Conservation (phyloP, 2,113 vertebrate genomes). For the Catharus fuscescens region DNA sequence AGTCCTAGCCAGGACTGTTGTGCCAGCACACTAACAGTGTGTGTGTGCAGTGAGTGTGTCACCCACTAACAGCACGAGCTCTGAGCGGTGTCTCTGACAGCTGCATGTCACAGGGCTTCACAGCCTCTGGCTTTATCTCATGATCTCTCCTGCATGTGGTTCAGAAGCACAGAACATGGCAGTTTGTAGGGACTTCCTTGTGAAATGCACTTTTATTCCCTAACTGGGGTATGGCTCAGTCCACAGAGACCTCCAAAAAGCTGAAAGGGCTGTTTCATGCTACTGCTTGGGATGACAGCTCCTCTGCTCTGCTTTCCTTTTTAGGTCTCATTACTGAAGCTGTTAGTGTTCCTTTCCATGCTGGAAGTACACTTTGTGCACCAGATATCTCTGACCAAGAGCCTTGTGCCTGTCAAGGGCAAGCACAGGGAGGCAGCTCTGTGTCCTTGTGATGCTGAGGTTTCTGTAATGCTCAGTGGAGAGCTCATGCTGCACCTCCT, state of each 20-base stretch:
- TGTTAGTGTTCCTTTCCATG: neutral
- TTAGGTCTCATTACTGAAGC: neutral
- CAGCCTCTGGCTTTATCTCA: neutral
- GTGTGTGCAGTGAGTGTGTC: constrained; percentile 37
- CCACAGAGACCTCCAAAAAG: neutral
- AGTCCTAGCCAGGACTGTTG: neutral
- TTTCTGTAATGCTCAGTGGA: neutral
- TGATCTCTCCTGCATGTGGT: neutral
- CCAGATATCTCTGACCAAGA: neutral
- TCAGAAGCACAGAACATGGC: neutral
- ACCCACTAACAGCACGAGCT: constrained; percentile 60
- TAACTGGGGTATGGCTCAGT: neutral
- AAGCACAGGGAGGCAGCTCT: neutral
- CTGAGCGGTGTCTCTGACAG: neutral
- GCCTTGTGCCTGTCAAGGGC: neutral
- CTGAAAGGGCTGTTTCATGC: neutral
- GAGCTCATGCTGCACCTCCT: constrained; percentile 19
- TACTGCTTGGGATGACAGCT: neutral
- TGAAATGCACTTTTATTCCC: neutral
- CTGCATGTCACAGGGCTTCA: neutral
- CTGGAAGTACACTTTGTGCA: neutral
- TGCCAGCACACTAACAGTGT: neutral
- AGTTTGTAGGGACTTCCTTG: neutral
- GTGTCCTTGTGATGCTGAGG: neutral
- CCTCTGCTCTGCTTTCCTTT: neutral